These are phyloP conservation scores for Pantherophis vulpinus DNA, from an alignment of 2,797 vertebrate species.

Conservation along the genomic window DNA sequence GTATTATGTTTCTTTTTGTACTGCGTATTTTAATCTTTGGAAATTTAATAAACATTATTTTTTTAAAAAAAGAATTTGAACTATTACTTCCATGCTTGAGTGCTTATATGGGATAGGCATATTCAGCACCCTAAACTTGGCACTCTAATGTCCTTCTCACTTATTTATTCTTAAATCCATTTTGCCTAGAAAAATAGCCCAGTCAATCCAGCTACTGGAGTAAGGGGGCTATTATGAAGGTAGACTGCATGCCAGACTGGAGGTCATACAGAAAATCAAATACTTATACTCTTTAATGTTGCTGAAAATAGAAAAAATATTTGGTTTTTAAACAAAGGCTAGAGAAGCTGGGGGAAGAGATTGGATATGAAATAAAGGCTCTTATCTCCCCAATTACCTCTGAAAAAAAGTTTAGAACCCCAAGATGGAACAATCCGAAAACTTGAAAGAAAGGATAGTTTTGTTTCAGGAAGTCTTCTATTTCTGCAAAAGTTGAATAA, in stretches of 20 bases:
- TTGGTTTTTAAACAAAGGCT: background rate
- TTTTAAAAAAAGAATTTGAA: background rate
- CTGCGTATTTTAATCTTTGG: too few species aligned
- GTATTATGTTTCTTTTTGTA: too few species aligned
- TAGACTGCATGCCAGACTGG: background rate
- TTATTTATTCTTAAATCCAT: background rate
- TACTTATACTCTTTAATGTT: background rate
- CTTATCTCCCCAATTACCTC: background rate
- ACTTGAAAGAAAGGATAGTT: background rate
- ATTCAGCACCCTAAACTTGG: background rate
- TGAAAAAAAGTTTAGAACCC: background rate
- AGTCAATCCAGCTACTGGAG: background rate
- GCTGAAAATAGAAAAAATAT: background rate
- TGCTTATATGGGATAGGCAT: background rate
- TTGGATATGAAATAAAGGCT: background rate
- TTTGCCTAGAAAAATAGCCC: background rate
- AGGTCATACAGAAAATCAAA: background rate
- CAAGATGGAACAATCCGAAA: background rate
- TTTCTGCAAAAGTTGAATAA: too few species aligned
- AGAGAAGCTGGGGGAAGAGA: background rate
- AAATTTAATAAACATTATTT: too few species aligned
- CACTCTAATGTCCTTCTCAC: background rate
- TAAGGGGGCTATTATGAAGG: background rate
- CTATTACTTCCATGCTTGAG: background rate
- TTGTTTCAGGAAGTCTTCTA: background rate